Conservation (phyloP, 2,113 vertebrate species). For the Myrmophylax atrothorax region DNA sequence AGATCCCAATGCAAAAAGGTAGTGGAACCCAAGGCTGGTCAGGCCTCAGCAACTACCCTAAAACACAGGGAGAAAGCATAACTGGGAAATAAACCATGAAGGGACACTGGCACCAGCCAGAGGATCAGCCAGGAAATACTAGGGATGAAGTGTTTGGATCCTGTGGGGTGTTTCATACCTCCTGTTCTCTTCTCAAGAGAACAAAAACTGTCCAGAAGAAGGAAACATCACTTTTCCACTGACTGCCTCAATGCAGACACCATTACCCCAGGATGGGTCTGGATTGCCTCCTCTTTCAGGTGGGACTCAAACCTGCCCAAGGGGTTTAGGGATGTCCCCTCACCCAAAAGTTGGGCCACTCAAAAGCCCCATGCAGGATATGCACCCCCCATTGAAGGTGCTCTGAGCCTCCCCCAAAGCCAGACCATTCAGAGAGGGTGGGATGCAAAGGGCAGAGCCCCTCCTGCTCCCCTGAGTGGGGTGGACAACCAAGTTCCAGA, state of each 20-base stretch:
- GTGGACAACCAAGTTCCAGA: not conserved
- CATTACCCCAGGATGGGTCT: not conserved
- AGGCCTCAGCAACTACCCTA: not conserved
- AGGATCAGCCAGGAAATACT: not conserved
- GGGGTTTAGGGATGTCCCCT: not conserved
- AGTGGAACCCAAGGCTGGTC: not conserved
- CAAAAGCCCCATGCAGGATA: not conserved
- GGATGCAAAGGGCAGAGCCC: not conserved
- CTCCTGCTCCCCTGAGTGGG: not conserved
- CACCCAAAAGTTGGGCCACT: not conserved
- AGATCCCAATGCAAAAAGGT: not conserved
- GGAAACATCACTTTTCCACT: not conserved
- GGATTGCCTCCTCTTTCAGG: not conserved
- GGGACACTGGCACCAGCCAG: not conserved
- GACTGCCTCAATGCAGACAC: not conserved
- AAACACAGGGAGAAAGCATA: not conserved
- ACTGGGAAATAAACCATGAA: not conserved
- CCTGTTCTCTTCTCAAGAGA: not conserved
- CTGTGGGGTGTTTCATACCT: not conserved
- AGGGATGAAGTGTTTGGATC: not conserved
- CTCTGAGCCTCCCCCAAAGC: not conserved
- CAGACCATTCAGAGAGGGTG: accelerated
- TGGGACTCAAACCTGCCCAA: not conserved
- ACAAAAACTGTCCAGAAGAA: not conserved
- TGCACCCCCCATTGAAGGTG: too few relatives aligned